Base-by-base conservation (phyloP, 2,888 invertebrate genomes). In the Sesia apiformis region DNA sequence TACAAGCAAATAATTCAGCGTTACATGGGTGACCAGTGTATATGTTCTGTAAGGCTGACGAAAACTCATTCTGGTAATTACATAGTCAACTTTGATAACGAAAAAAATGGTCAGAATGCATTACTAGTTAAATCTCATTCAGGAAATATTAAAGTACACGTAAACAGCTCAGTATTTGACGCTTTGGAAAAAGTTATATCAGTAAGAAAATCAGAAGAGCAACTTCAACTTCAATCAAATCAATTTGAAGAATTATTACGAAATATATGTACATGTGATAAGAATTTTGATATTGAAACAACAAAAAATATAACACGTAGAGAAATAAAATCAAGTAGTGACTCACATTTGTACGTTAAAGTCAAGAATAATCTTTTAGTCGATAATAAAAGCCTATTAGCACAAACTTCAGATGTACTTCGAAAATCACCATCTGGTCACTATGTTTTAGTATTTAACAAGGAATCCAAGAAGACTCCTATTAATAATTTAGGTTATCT, bases 101-200 rank as follows among this genome's bases (percentile, higher is more conserved):
- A 72, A 42, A 63, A 65, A 4, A 23, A 23, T 23, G 23, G 23
- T 23, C 8, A 55, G 52, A 80, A 78, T 59, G 80, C 77, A 8
- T 52, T 71, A 38, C 39, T 84, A 23, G 60, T 70, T 0, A 81
- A 74, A 65, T 67, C 76, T 8, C 38, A 55, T 8, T 76, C 81
- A 5, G 81, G 77, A 4, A 67, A 69, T 52, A 59, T 85, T 39
- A 81, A 80, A 64, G 57, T 85, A 7, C n/a, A 74, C 5, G 57
- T 65, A 4, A 60, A 63, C 40, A 61, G 62, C 49, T 54, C 63
- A 23, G 58, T 54, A 4, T 63, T 59, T 53, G 57, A 64, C 41
- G 53, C 53, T 49, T 55, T 56, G 3, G 57, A 51, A 50, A 54
- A 51, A 54, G 54, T 42, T 52, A 8, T 38, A 23, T 23, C 40